Evolutionary conservation across 2,113 vertebrate species (phyloP).

Genomic region (Terrapene triunguis): DNA sequence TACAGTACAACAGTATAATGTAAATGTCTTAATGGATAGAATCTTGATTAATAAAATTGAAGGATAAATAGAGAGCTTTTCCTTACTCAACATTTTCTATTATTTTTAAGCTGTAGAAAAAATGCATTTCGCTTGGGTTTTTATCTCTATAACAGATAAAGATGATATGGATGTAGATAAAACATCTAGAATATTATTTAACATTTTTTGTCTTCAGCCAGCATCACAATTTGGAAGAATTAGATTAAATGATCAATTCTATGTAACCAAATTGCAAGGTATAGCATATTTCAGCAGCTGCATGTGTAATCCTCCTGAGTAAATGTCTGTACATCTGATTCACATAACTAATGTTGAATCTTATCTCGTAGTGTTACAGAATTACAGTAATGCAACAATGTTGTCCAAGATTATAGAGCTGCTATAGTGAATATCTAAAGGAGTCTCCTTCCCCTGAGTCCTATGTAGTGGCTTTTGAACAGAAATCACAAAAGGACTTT

Average conservation of each 20-base stretch:
- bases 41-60: constrained; percentile 41
- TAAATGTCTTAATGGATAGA: constrained; percentile 57
- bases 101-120: neutral
- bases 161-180: neutral
- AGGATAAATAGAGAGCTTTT: neutral
- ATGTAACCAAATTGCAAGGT: neutral
- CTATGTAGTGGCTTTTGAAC: neutral
- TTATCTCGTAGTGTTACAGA: neutral
- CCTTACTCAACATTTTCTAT: neutral
- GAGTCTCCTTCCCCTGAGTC: neutral
- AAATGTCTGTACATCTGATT: neutral
- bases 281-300: neutral
- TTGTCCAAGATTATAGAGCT: neutral
- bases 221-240: neutral
- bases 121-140: neutral
- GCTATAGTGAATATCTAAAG: neutral
- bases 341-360: neutral
- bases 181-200: neutral
- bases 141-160: neutral
- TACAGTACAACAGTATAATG: constrained; percentile 44
- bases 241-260: neutral
- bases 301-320: neutral
- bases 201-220: neutral
- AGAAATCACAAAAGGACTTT: neutral
- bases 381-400: neutral